Conservation (phyloP, 2,888 invertebrate genomes). For the Tupiocoris notatus region DNA sequence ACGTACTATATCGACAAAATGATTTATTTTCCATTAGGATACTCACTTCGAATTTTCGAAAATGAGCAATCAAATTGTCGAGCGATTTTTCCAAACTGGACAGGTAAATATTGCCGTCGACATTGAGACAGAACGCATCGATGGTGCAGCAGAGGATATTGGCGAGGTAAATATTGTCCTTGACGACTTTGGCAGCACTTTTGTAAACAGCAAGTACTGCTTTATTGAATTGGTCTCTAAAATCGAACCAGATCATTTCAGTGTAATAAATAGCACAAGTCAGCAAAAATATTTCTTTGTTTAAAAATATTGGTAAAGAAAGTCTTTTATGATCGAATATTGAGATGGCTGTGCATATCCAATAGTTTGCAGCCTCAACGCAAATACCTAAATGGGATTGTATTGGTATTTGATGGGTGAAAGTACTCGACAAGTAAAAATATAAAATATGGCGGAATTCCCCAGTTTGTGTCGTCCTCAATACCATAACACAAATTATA, state of each 20-base stretch:
- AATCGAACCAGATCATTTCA: background rate
- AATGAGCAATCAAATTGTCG: slow-evolving; percentile 1
- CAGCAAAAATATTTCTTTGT: background rate
- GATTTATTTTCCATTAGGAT: background rate
- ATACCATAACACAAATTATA: no score
- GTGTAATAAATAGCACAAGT: background rate
- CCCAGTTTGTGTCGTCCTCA: no score
- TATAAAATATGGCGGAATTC: no score
- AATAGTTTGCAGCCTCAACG: no score
- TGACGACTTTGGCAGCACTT: slow-evolving; percentile 15
- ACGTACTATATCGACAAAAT: background rate
- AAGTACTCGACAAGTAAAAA: no score
- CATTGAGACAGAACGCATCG: slow-evolving; percentile 2
- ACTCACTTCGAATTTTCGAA: slow-evolving; percentile 3
- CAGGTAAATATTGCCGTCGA: background rate
- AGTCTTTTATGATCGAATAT: no score
- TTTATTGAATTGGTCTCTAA: slow-evolving; percentile 2
- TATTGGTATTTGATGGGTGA: no score
- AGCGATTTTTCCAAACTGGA: background rate
- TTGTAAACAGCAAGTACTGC: slow-evolving; percentile 14
- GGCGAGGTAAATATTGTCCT: slow-evolving; percentile 1
- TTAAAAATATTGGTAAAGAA: no score
- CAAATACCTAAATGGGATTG: no score
- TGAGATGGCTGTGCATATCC: no score
- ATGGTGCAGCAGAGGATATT: slow-evolving; percentile 24